A percentile compares a stretch with the other conserved stretches of the same genome.
Evolutionary conservation across 2,888 invertebrate genomes (phyloP).

Genomic region (Adelognathus sp.): DNA sequence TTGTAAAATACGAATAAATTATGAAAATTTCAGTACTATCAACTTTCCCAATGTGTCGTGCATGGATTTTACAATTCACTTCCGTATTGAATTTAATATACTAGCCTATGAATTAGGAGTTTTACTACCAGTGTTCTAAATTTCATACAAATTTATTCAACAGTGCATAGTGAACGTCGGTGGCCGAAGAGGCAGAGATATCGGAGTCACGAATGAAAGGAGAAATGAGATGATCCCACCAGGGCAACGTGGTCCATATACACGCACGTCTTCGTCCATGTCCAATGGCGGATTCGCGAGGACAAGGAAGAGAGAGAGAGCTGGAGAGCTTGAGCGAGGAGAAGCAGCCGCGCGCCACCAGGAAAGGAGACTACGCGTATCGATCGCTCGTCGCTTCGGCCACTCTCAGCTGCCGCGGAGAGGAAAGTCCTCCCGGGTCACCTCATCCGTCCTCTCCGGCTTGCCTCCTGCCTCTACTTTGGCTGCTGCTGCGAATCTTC

Average conservation of each 20-base stretch:
- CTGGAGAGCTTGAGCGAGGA: conserved; percentile 15
- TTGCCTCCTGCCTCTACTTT: conserved; percentile 41
- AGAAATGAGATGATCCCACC: conserved; percentile 43
- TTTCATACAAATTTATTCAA: no score
- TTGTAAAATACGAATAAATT: no score
- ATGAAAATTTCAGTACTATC: no score
- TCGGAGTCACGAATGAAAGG: conserved; percentile 32
- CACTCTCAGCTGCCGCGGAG: conserved; percentile 57
- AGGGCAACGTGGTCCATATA: conserved; percentile 72
- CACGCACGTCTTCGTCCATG: conserved; percentile 78
- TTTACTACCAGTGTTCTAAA: no score
- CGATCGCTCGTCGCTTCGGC: conserved; percentile 52
- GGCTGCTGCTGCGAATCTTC: conserved; percentile 65
- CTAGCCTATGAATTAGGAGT: no score
- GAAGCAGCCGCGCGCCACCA: conserved; percentile 59
- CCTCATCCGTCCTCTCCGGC: conserved; percentile 72
- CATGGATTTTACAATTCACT: no score
- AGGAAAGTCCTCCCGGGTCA: conserved; percentile 72
- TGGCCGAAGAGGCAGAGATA: conserved; percentile 33
- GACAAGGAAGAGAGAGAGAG: conserved; percentile 69
- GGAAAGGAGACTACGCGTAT: conserved; percentile 48
- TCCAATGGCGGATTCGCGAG: conserved; percentile 78
- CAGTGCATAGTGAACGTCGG: no score
- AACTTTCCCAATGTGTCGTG: no score
- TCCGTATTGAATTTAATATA: no score